Evolutionary conservation across 2,888 invertebrate genomes (phyloP).

Genomic region (Acleris sparsana): DNA sequence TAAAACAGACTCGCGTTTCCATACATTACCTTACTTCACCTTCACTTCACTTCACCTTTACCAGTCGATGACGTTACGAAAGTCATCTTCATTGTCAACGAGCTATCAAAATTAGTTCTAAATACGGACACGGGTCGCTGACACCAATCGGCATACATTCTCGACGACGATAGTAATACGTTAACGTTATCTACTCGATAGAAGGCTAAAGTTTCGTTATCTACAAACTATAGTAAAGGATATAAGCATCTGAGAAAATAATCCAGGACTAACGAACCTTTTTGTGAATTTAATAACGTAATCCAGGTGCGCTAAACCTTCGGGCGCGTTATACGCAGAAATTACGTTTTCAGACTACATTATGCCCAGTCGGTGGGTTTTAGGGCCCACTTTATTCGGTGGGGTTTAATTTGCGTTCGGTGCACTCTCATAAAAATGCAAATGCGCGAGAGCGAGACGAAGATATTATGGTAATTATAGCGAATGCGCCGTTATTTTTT

Average conservation of each 20-base stretch:
- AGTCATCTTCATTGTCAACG: too few relatives aligned
- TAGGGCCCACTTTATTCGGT: slow-evolving; percentile 6
- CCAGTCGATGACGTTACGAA: too few relatives aligned
- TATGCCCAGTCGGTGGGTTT: slow-evolving; percentile 3
- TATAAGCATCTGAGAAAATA: background rate
- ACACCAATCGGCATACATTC: too few relatives aligned
- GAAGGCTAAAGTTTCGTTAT: too few relatives aligned
- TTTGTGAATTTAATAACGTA: slow-evolving; percentile 13
- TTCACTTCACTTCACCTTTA: too few relatives aligned
- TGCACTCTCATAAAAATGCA: slow-evolving; percentile 62
- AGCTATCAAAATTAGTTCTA: too few relatives aligned
- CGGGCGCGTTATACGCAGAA: background rate
- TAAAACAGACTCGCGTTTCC: too few relatives aligned
- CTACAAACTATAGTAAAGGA: too few relatives aligned
- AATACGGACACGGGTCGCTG: too few relatives aligned
- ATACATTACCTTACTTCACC: too few relatives aligned
- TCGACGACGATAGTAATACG: too few relatives aligned
- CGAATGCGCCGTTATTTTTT: slow-evolving; percentile 35
- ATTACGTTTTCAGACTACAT: slow-evolving; percentile 11
- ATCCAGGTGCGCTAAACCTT: slow-evolving; percentile 22
- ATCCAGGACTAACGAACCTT: slow-evolving; percentile 10
- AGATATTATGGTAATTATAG: slow-evolving; percentile 37
- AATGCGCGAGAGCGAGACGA: slow-evolving; percentile 43
- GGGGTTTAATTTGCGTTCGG: slow-evolving; percentile 43
- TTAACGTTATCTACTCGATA: too few relatives aligned